Evolutionary conservation across 2,113 vertebrate species (phyloP), one percentile per base, ranked within the genome.

Genomic region (Catharus fuscescens): DNA sequence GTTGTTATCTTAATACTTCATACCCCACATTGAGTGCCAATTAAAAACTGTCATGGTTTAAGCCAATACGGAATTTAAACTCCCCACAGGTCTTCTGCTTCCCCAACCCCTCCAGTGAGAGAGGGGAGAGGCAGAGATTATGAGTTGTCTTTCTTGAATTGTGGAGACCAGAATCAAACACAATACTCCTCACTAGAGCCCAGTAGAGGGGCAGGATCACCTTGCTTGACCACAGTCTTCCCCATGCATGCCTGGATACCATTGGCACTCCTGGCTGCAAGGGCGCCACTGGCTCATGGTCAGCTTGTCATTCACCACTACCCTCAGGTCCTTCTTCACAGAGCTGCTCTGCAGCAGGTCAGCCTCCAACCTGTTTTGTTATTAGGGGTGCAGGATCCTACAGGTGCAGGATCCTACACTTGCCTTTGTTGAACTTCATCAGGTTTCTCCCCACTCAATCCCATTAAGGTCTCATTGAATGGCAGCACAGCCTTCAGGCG

Each of bases 61-160:
- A 64, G 19, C 9, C 1, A 0, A 23, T 38, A 26, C 0, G 1
- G 18, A 50, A 64, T 62, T 42, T 81, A 24, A 81, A 53, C 16
- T 45, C 32, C 38, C 29, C 5, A 5, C 14, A 73, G 32, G 26
- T 36, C 18, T 44, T 65, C 18, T 12, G 21, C 40, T 45, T 54
- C 21, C 26, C 10, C 15, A 23, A 3, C 2, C 17, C 18, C 26
- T 59, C 36, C 15, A 45, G 23, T 60, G 32, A 65, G 32, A 72
- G 44, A 32, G 31, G 36, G 24, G 57, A 45, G 73, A 60, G 28
- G 32, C 36, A 59, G 18, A 36, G 15, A 29, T 66, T 60, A 15
- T n/a, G 25, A 2, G 29, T 81, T 53, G 10, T 52, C 23, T 38
- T 45, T 74, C 38, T 60, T 40, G 38, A 53, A 25, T 45, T 47